These are phyloP conservation scores for Nemotelus nigrinus DNA, from an alignment of 2,888 invertebrate species.

Conservation along the genomic window DNA sequence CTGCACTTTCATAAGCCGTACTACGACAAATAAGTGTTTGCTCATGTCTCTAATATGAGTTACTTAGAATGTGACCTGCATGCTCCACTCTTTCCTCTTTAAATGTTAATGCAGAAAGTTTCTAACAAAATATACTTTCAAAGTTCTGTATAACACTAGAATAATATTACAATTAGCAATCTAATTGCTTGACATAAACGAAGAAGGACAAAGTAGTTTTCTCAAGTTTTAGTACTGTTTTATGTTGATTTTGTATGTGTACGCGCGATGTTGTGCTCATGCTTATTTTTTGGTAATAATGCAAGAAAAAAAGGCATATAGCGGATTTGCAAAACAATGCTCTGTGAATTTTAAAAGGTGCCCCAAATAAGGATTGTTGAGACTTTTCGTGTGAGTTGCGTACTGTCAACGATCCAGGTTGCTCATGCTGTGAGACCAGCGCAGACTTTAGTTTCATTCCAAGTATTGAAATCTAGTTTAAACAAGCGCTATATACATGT, in stretches of 20 bases:
- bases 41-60: not conserved
- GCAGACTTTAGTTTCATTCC: too few species aligned
- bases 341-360: too few species aligned
- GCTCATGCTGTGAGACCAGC: too few species aligned
- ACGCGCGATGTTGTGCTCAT: too few species aligned
- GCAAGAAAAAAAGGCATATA: too few species aligned
- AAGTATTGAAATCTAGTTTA: too few species aligned
- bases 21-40: not conserved
- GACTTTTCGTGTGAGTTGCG: too few species aligned
- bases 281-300: too few species aligned
- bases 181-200: conserved; percentile 25
- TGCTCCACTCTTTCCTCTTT: conserved; percentile 28
- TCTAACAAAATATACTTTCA: conserved; percentile 35
- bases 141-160: conserved; percentile 34
- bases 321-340: too few species aligned
- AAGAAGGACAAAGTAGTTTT: conserved; percentile 33
- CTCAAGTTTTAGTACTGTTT: conserved; percentile 26
- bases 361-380: too few species aligned
- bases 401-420: too few species aligned
- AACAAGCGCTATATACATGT: too few species aligned
- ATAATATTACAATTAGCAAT: conserved; percentile 44
- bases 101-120: conserved; percentile 42
- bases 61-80: conserved; percentile 26
- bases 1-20: not conserved
- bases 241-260: conserved; percentile 31